Percentiles rank a stretch among this genome's conserved stretches.
These are phyloP conservation scores for Liasis olivaceus DNA, from an alignment of 2,797 vertebrate genomes.

Conservation along the genomic window DNA sequence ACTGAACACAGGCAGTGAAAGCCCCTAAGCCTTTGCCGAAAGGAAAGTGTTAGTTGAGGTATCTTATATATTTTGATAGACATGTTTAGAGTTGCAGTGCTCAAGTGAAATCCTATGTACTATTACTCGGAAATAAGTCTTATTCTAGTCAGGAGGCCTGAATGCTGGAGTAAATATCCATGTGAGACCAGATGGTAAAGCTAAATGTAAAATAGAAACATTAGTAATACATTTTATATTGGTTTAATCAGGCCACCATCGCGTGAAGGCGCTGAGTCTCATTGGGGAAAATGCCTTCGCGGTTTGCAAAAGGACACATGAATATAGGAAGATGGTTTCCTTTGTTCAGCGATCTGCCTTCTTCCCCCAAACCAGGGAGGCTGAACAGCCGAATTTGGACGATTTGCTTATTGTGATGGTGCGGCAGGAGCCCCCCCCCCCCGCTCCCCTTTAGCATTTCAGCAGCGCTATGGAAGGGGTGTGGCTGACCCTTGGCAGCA, in stretches of 20 bases:
- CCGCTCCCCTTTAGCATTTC: background rate
- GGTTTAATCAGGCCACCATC: background rate
- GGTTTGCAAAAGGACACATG: background rate
- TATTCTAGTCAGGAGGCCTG: background rate
- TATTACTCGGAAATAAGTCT: background rate
- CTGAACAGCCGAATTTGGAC: background rate
- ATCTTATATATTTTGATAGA: background rate
- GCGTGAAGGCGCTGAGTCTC: background rate
- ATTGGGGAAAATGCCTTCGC: background rate
- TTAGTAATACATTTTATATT: background rate
- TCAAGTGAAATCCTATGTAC: background rate
- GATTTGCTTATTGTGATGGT: constrained; percentile 20
- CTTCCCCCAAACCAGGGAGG: too few relatives aligned
- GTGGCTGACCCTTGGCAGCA: background rate
- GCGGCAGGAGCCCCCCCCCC: background rate
- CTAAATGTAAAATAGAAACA: background rate
- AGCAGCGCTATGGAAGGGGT: background rate
- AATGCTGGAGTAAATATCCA: background rate
- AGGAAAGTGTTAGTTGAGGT: too few relatives aligned
- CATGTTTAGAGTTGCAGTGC: background rate
- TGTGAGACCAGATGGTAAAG: background rate
- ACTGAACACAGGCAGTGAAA: background rate
- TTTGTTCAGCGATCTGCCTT: background rate
- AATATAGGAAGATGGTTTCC: background rate
- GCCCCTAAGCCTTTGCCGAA: background rate